Base-by-base conservation (phyloP, 64 coral and sea anemone species). In the Pocillopora damicornis region DNA sequence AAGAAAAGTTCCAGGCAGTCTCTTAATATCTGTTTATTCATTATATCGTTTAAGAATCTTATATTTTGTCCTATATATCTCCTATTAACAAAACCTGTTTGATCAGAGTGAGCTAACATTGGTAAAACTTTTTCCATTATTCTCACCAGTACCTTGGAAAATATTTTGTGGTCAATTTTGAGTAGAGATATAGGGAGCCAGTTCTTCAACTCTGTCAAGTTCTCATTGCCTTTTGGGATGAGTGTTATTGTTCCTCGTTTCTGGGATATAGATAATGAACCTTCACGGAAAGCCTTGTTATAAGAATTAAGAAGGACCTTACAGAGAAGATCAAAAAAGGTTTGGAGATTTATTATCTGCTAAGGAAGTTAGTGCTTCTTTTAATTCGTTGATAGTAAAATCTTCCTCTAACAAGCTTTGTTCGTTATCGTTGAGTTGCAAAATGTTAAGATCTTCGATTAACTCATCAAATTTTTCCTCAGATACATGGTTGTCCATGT, bases 161-260 rank as follows among this genome's bases (percentile, higher is more conserved):
- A 20, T 0, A 68, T 68, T 20, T 68, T 22, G 18, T 68, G 1
- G 16, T 68, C 65, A 20, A 68, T 68, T 6, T 68, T 68, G 17
- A 68, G 65, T 68, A 68, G 6, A 68, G 65, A 68, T 20, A 68
- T 68, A 16, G 64, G 64, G 16, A 13, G 64, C 64, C 64, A 67
- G 17, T 67, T 67, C 16, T 20, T 68, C 17, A 68, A 68, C 5
- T 68, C 65, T 5, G 18, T 20, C 65, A 68, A 20, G 17, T 68
- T 68, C 17, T 68, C 65, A 79, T 86, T 81, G 76, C 73, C 73
- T 86, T 91, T 91, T 35, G 83, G 76, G 59, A 86, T 18, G 18
- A 77, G 17, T 9, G 57, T 22, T 74, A 79, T 45, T 58, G 35
- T 37, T 35, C 59, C 62, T 63, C 35, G 9, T 37, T 34, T 61